These are phyloP conservation scores for Rousettus leschenaultii DNA, from an alignment of 2,113 vertebrate genomes.

Conservation along the genomic window DNA sequence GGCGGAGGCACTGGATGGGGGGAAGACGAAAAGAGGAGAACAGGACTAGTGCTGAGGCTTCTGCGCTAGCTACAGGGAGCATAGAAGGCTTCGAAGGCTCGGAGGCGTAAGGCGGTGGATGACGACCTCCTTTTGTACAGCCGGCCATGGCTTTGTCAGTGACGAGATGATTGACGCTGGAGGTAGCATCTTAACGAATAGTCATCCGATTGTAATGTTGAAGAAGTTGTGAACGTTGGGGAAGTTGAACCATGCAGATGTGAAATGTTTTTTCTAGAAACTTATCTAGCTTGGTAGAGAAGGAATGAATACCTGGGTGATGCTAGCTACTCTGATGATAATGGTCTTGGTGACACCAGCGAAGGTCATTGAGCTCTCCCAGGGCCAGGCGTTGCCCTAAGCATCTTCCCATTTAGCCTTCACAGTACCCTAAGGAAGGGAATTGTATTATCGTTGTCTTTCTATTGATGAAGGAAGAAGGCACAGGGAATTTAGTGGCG, in stretches of 20 bases:
- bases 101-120: rapidly evolving
- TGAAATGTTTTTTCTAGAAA: neutral
- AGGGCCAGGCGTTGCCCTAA: neutral
- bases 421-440: neutral
- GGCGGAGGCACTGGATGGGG: neutral
- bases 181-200: neutral
- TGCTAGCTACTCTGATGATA: neutral
- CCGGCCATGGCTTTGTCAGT: neutral
- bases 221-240: neutral
- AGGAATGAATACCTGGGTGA: neutral
- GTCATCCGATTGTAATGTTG: neutral
- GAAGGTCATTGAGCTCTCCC: neutral
- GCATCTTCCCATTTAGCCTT: too few relatives aligned
- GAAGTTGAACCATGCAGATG: neutral
- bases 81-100: neutral
- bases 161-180: neutral
- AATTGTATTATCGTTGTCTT: neutral
- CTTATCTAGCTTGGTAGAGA: neutral
- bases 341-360: neutral
- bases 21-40: neutral
- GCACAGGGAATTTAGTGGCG: neutral
- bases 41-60: neutral
- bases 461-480: neutral
- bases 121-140: neutral
- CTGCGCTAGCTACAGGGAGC: neutral